Conservation (phyloP, 2,113 vertebrate genomes). For the Axis porcinus region DNA sequence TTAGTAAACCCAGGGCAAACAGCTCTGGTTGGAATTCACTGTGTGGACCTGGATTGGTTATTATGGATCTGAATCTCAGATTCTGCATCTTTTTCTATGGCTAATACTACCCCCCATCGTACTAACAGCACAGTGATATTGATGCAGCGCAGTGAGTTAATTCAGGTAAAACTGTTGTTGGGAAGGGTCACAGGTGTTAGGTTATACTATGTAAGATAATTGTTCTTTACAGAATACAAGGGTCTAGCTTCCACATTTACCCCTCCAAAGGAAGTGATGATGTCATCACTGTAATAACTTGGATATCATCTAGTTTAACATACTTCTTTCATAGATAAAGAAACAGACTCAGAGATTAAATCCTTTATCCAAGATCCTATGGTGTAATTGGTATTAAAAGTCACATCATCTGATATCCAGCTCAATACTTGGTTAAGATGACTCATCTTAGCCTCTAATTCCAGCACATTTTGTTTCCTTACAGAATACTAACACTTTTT, state of each 20-base stretch:
- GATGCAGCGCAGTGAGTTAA: not conserved
- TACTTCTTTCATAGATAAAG: not conserved
- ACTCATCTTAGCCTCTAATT: not conserved
- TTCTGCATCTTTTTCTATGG: not conserved
- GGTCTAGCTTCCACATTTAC: not conserved
- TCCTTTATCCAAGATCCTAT: not conserved
- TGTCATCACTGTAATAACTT: not conserved
- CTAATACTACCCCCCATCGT: not conserved
- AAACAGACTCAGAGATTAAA: not conserved
- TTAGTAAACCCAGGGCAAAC: not conserved
- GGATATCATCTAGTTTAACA: not conserved
- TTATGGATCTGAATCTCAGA: not conserved
- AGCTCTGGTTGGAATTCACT: not conserved
- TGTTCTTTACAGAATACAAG: not conserved
- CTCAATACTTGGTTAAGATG: not conserved
- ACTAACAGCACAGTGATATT: not conserved
- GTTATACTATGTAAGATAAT: not conserved
- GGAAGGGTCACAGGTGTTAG: not conserved
- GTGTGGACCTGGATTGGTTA: not conserved
- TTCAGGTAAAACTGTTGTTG: not conserved
- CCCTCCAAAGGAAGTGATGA: not conserved
- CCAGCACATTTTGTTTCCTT: not conserved
- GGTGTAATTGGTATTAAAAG: not conserved
- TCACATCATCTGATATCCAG: not conserved
- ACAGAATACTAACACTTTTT: not conserved